A percentile compares a stretch with the other conserved stretches of the same genome.
Evolutionary conservation across 2,113 vertebrate genomes (phyloP).

Genomic region (Amphilophus citrinellus): DNA sequence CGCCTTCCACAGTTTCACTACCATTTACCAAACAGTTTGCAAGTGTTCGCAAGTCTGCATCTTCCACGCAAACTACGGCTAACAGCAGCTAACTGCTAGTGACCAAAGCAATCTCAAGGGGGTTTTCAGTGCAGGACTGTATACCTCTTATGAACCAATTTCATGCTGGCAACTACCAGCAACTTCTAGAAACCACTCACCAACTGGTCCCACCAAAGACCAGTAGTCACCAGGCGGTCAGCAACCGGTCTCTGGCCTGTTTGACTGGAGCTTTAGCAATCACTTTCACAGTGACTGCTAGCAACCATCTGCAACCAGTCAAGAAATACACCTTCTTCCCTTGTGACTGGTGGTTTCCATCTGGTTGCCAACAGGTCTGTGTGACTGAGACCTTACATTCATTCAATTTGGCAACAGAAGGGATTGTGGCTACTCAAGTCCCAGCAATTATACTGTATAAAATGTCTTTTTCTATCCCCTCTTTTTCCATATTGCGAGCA

Average conservation of each 20-base stretch:
- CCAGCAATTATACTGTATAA: conserved; percentile 6
- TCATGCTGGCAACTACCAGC: no score
- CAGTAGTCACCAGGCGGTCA: background rate
- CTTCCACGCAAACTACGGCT: background rate
- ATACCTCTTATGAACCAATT: no score
- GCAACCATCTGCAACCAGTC: background rate
- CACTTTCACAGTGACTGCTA: background rate
- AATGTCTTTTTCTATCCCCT: background rate
- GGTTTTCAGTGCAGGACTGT: background rate
- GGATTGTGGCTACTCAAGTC: background rate
- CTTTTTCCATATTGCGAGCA: conserved; percentile 26
- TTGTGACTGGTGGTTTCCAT: background rate
- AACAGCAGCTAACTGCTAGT: background rate
- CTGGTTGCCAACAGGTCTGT: background rate
- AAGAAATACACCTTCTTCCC: background rate
- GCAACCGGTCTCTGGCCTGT: background rate
- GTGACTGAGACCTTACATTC: conserved; percentile 7
- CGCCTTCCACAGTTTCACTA: background rate
- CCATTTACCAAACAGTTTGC: background rate
- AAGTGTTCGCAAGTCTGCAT: background rate
- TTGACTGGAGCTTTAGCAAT: background rate
- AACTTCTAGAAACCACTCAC: no score
- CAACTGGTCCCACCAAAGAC: no score
- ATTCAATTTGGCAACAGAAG: conserved; percentile 39
- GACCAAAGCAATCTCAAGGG: background rate